Evolutionary conservation across 2,888 invertebrate genomes (phyloP).

Genomic region (Sisyra nigra): DNA sequence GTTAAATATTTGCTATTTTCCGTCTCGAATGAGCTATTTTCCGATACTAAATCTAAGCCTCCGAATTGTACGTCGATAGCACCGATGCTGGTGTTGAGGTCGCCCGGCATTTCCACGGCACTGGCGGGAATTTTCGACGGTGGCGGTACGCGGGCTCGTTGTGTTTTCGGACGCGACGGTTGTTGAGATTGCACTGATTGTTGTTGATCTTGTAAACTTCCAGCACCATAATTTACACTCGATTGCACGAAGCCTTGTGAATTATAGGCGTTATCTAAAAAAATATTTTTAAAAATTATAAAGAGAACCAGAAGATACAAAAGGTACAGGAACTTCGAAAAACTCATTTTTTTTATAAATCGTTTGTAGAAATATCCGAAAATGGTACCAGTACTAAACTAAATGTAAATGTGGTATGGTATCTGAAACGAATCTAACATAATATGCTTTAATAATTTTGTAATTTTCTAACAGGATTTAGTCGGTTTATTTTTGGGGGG

Average conservation of each 20-base stretch:
- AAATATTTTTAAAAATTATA: neutral
- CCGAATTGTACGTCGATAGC: constrained; percentile 91
- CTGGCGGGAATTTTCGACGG: constrained; percentile 86
- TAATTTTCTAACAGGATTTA: too few relatives aligned
- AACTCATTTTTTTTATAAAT: too few relatives aligned
- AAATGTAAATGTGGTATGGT: too few relatives aligned
- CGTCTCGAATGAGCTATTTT: constrained; percentile 31
- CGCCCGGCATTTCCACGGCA: constrained; percentile 95
- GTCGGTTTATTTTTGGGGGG: too few relatives aligned
- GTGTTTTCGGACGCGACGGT: constrained; percentile 41
- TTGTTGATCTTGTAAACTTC: constrained; percentile 7
- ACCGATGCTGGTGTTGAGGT: constrained; percentile 53
- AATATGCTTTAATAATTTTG: too few relatives aligned
- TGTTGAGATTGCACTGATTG: constrained; percentile 18
- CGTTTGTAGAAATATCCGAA: too few relatives aligned
- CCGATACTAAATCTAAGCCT: constrained; percentile 58
- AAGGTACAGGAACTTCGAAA: too few relatives aligned
- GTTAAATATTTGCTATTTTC: constrained; percentile 27
- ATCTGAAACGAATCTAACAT: too few relatives aligned
- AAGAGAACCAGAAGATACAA: neutral
- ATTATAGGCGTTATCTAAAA: constrained; percentile 5
- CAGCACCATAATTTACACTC: neutral
- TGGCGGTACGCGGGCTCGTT: constrained; percentile 61
- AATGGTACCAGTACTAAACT: too few relatives aligned
- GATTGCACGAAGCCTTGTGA: constrained; percentile 1